Evolutionary conservation across 2,113 vertebrate genomes (phyloP).

Genomic region (Corythoichthys haematopterus): DNA sequence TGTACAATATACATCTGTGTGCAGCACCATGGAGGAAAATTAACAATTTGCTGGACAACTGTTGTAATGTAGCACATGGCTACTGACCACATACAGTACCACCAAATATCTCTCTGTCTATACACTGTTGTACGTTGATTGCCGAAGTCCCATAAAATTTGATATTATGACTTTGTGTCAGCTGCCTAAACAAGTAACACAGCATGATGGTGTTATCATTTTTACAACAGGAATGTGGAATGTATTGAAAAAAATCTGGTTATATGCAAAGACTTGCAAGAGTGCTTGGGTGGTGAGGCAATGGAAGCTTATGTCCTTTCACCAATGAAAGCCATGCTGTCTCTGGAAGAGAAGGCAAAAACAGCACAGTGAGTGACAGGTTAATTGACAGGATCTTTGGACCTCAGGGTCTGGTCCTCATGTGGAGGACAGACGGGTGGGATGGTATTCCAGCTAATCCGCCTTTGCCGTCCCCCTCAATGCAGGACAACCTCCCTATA

Average conservation of each 20-base stretch:
- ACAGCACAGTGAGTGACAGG: constrained; percentile 69
- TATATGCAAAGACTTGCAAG: constrained; percentile 38
- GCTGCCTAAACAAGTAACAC: neutral
- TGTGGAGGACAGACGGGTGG: constrained; percentile 58
- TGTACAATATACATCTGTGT: neutral
- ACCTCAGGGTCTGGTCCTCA: constrained; percentile 59
- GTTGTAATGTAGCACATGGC: no score
- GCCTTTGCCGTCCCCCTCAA: constrained; percentile 44
- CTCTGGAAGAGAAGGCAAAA: constrained; percentile 35
- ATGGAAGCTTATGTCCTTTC: constrained; percentile 51
- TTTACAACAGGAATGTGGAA: neutral
- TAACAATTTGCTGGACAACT: neutral
- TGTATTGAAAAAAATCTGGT: neutral
- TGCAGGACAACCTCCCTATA: constrained; percentile 46
- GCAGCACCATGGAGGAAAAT: neutral
- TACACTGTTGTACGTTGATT: neutral
- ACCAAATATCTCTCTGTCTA: neutral
- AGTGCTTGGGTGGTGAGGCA: constrained; percentile 22
- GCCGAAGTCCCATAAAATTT: neutral
- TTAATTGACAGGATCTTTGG: constrained; percentile 69
- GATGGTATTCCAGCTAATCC: constrained; percentile 68
- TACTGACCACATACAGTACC: neutral
- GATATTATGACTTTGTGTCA: neutral
- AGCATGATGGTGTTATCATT: neutral
- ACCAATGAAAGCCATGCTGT: constrained; percentile 61